Evolutionary conservation across 2,113 vertebrate species (phyloP).

Genomic region (Ia io): DNA sequence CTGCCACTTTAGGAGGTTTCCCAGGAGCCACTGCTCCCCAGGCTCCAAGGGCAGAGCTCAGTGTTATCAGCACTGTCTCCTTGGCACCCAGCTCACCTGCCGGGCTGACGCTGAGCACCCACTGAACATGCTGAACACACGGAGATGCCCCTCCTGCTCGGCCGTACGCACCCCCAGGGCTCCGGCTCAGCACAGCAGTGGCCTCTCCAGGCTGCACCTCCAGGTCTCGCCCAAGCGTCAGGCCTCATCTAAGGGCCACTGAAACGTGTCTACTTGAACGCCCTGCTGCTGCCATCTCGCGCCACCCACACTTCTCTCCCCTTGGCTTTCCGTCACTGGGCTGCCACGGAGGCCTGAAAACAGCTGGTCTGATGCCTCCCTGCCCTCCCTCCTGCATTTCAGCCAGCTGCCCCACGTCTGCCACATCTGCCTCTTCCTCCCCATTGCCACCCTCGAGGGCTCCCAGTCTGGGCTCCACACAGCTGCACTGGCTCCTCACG

Average conservation of each 20-base stretch:
- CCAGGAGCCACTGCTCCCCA: background rate
- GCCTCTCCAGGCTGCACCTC: background rate
- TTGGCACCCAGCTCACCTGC: background rate
- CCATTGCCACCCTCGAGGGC: background rate
- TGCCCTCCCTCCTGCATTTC: background rate
- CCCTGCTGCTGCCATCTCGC: background rate
- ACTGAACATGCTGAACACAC: no score
- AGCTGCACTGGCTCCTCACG: background rate
- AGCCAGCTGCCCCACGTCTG: background rate
- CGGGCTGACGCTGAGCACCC: background rate
- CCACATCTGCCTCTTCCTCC: background rate
- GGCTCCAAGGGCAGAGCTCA: background rate
- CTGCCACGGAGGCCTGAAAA: background rate
- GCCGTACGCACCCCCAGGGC: background rate
- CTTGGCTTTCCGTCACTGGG: background rate
- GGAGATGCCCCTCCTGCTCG: background rate
- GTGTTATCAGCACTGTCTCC: background rate
- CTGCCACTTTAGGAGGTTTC: background rate
- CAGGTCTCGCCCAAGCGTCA: background rate
- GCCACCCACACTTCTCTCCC: background rate
- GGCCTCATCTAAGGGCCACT: background rate
- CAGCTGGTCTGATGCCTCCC: background rate
- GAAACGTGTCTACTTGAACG: background rate
- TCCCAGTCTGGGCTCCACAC: background rate
- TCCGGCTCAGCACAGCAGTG: no score